Evolutionary conservation across 2,888 invertebrate genomes (phyloP).

Genomic region (Platycnemis pennipes): DNA sequence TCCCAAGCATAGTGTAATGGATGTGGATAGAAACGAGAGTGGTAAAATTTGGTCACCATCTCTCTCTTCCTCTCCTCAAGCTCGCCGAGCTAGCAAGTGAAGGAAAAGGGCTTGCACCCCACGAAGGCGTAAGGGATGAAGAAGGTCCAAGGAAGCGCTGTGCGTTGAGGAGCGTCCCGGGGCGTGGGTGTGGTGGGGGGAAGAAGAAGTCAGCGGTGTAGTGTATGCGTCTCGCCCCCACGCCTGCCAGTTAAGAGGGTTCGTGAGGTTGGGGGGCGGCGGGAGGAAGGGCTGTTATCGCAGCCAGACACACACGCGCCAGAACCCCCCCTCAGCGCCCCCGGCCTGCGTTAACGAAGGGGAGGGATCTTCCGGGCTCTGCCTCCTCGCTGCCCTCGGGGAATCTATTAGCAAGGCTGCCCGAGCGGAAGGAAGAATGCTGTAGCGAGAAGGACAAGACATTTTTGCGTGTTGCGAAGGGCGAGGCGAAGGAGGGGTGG

Average conservation of each 20-base stretch:
- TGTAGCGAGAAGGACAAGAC: too few relatives aligned
- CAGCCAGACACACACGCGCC: slow-evolving; percentile 40
- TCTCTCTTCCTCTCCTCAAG: too few relatives aligned
- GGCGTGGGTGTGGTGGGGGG: not conserved
- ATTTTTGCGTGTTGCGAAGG: not conserved
- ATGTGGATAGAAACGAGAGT: too few relatives aligned
- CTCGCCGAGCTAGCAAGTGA: too few relatives aligned
- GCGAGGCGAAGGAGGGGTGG: not conserved
- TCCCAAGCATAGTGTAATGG: too few relatives aligned
- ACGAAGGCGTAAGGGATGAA: too few relatives aligned
- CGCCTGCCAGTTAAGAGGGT: not conserved
- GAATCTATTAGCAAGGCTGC: slow-evolving; percentile 64
- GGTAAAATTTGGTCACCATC: too few relatives aligned
- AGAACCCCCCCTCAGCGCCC: not conserved
- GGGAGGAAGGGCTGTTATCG: slow-evolving; percentile 47
- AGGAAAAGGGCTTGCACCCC: too few relatives aligned
- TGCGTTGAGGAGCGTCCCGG: not conserved
- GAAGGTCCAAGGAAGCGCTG: too few relatives aligned
- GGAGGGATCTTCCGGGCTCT: slow-evolving; percentile 3
- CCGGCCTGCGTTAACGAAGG: slow-evolving; percentile 48
- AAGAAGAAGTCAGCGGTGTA: not conserved
- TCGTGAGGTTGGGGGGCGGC: not conserved
- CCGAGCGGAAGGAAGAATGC: slow-evolving; percentile 55
- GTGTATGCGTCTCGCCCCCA: not conserved
- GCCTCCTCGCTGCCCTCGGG: slow-evolving; percentile 34